Evolutionary conservation across 2,888 invertebrate genomes (phyloP).

Genomic region (Netelia inedita): DNA sequence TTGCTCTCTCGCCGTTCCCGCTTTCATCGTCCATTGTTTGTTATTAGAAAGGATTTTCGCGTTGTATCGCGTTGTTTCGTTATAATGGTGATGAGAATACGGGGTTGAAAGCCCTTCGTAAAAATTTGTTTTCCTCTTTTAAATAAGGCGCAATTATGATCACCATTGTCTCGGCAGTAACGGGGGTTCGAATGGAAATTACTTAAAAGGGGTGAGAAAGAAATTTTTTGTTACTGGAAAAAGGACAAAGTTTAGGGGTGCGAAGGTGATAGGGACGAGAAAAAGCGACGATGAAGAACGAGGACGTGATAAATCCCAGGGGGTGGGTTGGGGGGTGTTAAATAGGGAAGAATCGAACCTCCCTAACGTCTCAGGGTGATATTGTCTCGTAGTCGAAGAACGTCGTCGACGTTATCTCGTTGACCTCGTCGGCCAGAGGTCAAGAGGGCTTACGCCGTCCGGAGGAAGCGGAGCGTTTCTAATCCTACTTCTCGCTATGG

Average conservation of each 20-base stretch:
- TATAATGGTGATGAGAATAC: not conserved
- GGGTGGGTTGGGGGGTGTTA: constrained; percentile 1
- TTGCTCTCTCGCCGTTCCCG: not conserved
- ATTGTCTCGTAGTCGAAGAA: constrained; percentile 39
- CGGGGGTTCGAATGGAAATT: too few relatives aligned
- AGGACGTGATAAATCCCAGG: not conserved
- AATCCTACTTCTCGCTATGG: constrained; percentile 62
- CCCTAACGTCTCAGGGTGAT: constrained; percentile 24
- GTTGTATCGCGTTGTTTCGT: not conserved
- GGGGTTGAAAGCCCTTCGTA: not conserved
- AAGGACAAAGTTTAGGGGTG: not conserved
- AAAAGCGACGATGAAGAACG: constrained; percentile 15
- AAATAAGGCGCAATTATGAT: too few relatives aligned
- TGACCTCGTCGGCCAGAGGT: constrained; percentile 64
- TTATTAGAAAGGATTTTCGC: not conserved
- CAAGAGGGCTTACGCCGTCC: constrained; percentile 66
- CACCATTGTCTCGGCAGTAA: too few relatives aligned
- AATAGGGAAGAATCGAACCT: constrained; percentile 31
- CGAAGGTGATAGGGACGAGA: not conserved
- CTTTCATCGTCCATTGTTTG: not conserved
- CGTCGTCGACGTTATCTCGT: constrained; percentile 65
- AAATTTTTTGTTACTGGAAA: too few relatives aligned
- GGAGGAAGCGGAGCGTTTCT: constrained; percentile 64
- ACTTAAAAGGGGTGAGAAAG: too few relatives aligned
- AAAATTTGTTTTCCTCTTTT: not conserved